Percentiles rank a stretch among this genome's conserved stretches.
These are phyloP conservation scores for Heliothis peltigera DNA, from an alignment of 2,888 invertebrate genomes.

Conservation along the genomic window DNA sequence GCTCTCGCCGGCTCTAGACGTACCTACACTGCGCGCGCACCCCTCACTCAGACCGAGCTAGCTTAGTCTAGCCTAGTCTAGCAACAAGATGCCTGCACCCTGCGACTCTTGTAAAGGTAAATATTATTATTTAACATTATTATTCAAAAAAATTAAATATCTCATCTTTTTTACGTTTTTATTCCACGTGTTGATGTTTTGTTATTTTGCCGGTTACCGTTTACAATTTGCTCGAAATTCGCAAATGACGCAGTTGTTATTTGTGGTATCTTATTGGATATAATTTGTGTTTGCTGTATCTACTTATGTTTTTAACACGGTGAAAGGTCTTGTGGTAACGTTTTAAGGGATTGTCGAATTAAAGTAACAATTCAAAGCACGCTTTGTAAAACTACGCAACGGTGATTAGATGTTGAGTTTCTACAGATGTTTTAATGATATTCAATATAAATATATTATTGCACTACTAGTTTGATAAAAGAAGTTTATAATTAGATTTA, in stretches of 20 bases:
- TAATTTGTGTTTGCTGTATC: slow-evolving; percentile 8
- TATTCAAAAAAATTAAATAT: neutral
- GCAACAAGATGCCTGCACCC: slow-evolving; percentile 80
- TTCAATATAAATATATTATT: no score
- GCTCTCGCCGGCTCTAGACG: slow-evolving; percentile 60
- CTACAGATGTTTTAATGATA: no score
- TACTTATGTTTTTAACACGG: neutral
- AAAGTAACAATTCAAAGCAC: no score
- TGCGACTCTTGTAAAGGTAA: slow-evolving; percentile 87
- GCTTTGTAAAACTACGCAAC: no score
- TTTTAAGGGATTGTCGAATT: no score
- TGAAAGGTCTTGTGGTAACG: no score
- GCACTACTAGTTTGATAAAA: no score
- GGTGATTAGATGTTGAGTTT: no score
- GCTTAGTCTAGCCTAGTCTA: slow-evolving; percentile 68
- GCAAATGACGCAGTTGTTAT: slow-evolving; percentile 44
- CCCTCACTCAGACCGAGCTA: slow-evolving; percentile 59
- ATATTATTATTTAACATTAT: slow-evolving; percentile 41
- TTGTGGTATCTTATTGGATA: slow-evolving; percentile 18
- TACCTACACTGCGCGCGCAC: slow-evolving; percentile 79
- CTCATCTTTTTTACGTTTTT: neutral
- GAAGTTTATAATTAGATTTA: no score
- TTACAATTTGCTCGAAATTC: neutral
- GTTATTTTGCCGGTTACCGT: slow-evolving; percentile 39
- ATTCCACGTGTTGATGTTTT: slow-evolving; percentile 43